Percentiles rank a stretch among this genome's conserved stretches.
phyloP scores from a whole-genome alignment of 2,797 vertebrate genomes.

The Semaprochilodus insignis region DNA sequence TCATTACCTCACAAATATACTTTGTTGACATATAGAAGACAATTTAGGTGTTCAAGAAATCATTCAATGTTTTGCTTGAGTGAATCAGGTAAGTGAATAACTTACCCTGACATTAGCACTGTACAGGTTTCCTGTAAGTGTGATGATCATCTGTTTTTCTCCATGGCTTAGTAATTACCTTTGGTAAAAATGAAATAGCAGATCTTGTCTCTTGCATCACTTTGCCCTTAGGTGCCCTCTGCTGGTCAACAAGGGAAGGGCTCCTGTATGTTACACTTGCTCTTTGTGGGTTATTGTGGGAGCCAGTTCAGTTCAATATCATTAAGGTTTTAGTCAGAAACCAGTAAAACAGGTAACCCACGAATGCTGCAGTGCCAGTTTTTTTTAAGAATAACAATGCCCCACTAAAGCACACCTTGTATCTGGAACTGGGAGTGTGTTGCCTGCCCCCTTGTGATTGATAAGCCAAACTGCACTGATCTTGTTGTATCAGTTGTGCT shows the following conservation, averaged over 20 bases:
- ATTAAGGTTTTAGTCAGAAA: not conserved
- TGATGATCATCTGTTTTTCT: not conserved
- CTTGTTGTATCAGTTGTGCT: slow-evolving; percentile 52
- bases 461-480: slow-evolving; percentile 60
- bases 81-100: not conserved
- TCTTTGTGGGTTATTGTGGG: not conserved
- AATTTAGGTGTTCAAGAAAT: no score
- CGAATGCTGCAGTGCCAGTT: slow-evolving; percentile 3
- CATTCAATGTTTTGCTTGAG: not conserved
- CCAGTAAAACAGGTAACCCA: slow-evolving; percentile 11
- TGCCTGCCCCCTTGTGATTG: slow-evolving; percentile 78
- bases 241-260: not conserved
- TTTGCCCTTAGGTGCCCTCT: not conserved
- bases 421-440: slow-evolving; percentile 50
- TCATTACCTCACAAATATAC: no score
- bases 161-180: not conserved
- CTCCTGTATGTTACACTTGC: not conserved
- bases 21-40: no score
- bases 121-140: not conserved
- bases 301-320: not conserved
- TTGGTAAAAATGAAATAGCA: not conserved
- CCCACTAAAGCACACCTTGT: slow-evolving; percentile 19
- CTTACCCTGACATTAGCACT: not conserved
- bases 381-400: slow-evolving; percentile 17
- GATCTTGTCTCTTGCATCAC: not conserved